Evolutionary conservation across 1,140 invertebrate species (phyloP).

Genomic region (Geopemphigus sp.): DNA sequence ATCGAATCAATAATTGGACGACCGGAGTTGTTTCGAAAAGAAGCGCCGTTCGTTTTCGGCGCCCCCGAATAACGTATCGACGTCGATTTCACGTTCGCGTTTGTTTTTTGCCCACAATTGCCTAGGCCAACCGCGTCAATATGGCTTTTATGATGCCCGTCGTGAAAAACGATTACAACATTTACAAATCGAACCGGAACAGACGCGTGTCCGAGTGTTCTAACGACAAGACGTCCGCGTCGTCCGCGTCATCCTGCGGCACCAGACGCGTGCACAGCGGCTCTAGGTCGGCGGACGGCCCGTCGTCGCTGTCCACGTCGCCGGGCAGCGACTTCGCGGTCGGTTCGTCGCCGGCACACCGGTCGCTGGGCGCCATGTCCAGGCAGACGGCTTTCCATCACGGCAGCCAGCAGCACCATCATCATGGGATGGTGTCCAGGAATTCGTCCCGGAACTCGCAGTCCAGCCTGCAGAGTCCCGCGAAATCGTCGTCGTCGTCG

Average conservation of each 20-base stretch:
- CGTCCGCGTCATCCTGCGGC: conserved; percentile 52
- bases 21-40: too few species aligned
- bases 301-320: conserved; percentile 67
- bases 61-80: too few species aligned
- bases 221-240: conserved; percentile 63
- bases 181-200: conserved; percentile 78
- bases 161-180: conserved; percentile 88
- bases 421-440: conserved; percentile 60
- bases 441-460: conserved; percentile 61
- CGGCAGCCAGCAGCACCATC: conserved; percentile 60
- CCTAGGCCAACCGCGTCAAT: conserved; percentile 24
- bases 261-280: conserved; percentile 76
- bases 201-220: conserved; percentile 72
- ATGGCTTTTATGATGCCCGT: conserved; percentile 95
- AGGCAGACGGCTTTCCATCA: conserved; percentile 56
- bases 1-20: too few species aligned
- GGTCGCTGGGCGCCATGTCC: conserved; percentile 59
- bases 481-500: conserved; percentile 62
- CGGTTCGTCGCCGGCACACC: conserved; percentile 62
- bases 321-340: conserved; percentile 65
- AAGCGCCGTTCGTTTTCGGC: too few species aligned
- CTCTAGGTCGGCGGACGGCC: conserved; percentile 69
- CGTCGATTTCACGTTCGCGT: not conserved
- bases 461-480: conserved; percentile 61
- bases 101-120: too few species aligned